These are phyloP conservation scores for Eclectus roratus DNA, from an alignment of 2,113 vertebrate genomes.

Conservation along the genomic window DNA sequence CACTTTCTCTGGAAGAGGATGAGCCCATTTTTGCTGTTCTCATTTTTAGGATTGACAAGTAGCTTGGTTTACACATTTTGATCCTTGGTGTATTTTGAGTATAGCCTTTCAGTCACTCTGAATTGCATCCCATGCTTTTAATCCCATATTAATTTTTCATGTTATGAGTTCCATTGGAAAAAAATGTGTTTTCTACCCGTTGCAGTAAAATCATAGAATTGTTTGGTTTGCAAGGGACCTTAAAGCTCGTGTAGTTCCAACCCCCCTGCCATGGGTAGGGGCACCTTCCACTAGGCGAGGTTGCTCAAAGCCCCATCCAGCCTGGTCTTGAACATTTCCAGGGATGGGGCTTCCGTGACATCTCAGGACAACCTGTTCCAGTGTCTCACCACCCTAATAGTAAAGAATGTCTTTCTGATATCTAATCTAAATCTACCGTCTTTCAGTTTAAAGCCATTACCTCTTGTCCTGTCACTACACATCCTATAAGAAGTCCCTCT, in stretches of 20 bases:
- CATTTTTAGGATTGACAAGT: conserved; percentile 20
- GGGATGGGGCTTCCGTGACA: neutral
- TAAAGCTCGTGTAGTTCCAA: neutral
- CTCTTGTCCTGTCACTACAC: neutral
- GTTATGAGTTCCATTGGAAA: neutral
- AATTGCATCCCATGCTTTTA: neutral
- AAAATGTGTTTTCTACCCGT: neutral
- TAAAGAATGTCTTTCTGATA: neutral
- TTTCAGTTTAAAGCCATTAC: neutral
- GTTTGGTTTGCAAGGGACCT: neutral
- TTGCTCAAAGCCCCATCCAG: neutral
- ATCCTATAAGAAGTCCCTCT: neutral
- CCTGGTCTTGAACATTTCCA: neutral
- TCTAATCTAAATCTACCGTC: neutral
- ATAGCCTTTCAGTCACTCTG: neutral
- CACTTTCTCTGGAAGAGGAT: neutral
- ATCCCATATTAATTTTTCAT: conserved; percentile 17
- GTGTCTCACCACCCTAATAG: neutral
- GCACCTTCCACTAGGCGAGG: neutral
- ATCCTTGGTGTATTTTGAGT: conserved; percentile 30
- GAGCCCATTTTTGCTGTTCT: neutral
- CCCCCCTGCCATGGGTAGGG: neutral
- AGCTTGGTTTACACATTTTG: neutral
- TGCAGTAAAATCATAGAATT: neutral
- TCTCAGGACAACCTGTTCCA: neutral